Evolutionary conservation across 2,797 vertebrate genomes (phyloP), one percentile per base, ranked within the genome.

Genomic region (Allobates femoralis): DNA sequence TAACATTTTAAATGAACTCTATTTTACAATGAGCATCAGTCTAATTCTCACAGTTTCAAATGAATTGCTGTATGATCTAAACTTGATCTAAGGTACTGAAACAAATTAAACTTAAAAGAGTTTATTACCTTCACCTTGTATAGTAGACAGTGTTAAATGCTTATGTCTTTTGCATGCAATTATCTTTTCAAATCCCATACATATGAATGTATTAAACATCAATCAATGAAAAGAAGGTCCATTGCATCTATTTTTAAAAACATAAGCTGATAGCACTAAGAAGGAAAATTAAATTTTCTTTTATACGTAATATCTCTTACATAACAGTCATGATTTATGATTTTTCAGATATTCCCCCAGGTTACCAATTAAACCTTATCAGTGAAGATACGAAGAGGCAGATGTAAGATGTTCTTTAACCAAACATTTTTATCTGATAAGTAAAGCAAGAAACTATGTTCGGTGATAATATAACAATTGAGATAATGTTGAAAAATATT

Each of bases 381-480:
- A 79, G 55, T 6, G 26, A 56, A 32, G 28, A 56, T 55, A 56
- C 55, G 56, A 77, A 77, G 55, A 77, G 28, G 28, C 28, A 77
- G 53, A 32, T 77, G 51, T 19, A 77, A 77, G 18, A 32, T 77
- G 51, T 77, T 55, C 74, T 32, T 77, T 30, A 77, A 55, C 50
- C 19, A 77, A 77, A 77, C 30, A 77, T 51, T 76, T 76, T 76
- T 26, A 53, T 28, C 46, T 76, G 75, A 77, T 77, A 77, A 53
- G 23, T 50, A 55, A 77, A 77, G 32, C 1, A 55, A 53, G 28
- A 77, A 76, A 77, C 23, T 50, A 74, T 50, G 28, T 34, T 34
- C 46, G 55, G 26, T 77, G 51, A 56, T 56, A 55, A 56, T 56
- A 56, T 76, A 3, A 19, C 26, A 56, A 77, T 51, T 77, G 12